Evolutionary conservation across 2,113 vertebrate species (phyloP).

Genomic region (Elephantulus edwardii): DNA sequence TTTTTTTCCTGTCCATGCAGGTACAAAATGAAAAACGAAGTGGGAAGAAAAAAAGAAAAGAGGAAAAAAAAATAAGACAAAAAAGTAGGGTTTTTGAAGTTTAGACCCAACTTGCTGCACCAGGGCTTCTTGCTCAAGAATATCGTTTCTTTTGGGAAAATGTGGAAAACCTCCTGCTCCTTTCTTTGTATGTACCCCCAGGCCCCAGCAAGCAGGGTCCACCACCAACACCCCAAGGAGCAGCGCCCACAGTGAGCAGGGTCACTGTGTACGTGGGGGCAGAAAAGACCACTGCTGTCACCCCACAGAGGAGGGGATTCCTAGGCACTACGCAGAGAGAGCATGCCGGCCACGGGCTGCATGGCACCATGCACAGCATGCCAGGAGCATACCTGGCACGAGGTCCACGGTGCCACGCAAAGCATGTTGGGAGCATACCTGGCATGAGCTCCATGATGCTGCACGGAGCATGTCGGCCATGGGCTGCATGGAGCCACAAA

Average conservation of each 20-base stretch:
- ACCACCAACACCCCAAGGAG: slow-evolving; percentile 33
- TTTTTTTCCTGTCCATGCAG: slow-evolving; percentile 78
- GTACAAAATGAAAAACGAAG: slow-evolving; percentile 81
- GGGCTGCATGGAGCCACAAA: no score
- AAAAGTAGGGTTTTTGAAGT: slow-evolving; percentile 83
- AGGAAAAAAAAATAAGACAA: no score
- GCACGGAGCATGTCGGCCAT: no score
- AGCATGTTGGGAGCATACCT: no score
- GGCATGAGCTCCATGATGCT: no score
- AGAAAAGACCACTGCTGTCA: no score
- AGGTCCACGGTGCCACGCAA: no score
- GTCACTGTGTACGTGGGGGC: no score
- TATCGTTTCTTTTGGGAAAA: slow-evolving; percentile 99
- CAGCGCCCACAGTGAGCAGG: no score
- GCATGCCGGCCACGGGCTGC: no score
- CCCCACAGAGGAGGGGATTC: slow-evolving; percentile 49
- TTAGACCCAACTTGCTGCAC: slow-evolving; percentile 84
- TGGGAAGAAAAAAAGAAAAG: slow-evolving; percentile 61
- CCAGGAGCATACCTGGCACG: no score
- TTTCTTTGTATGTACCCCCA: slow-evolving; percentile 96
- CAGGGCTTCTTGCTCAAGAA: slow-evolving; percentile 90
- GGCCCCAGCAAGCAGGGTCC: slow-evolving; percentile 22
- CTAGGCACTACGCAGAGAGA: no score
- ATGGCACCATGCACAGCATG: background rate
- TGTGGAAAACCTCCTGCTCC: slow-evolving; percentile 89